Evolutionary conservation across 2,797 vertebrate genomes (phyloP).

Genomic region (Acanthornis magna): DNA sequence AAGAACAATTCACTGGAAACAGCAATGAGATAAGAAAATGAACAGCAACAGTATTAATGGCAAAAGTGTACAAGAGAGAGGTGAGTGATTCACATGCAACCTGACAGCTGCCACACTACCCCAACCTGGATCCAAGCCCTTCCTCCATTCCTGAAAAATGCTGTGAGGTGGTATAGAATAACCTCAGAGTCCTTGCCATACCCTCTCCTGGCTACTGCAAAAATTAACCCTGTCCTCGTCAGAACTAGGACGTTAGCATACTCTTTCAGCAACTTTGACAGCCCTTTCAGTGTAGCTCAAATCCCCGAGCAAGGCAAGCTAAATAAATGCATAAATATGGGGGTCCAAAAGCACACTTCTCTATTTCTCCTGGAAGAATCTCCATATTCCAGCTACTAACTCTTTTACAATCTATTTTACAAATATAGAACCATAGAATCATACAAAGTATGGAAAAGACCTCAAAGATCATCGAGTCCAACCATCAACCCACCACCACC

Average conservation of each 20-base stretch:
- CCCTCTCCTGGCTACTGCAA: background rate
- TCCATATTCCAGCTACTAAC: background rate
- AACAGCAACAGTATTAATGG: background rate
- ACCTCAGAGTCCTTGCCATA: background rate
- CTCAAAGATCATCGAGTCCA: background rate
- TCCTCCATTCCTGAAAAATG: background rate
- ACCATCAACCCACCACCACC: background rate
- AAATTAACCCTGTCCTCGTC: background rate
- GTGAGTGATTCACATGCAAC: background rate
- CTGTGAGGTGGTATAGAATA: background rate
- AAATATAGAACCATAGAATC: background rate
- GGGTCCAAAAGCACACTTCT: background rate
- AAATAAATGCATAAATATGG: background rate
- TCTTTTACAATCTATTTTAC: background rate
- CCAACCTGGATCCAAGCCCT: background rate
- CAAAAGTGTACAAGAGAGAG: background rate
- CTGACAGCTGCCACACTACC: no score
- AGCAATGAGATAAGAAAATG: background rate
- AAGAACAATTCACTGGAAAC: background rate
- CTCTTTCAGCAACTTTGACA: background rate
- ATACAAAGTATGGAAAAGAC: background rate
- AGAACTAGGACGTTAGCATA: background rate
- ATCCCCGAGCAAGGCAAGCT: background rate
- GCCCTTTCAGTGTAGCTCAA: background rate
- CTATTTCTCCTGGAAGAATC: background rate